A percentile compares a stretch with the other conserved stretches of the same genome.
Evolutionary conservation across 2,113 vertebrate genomes (phyloP).

Genomic region (Antechinus stuartii): DNA sequence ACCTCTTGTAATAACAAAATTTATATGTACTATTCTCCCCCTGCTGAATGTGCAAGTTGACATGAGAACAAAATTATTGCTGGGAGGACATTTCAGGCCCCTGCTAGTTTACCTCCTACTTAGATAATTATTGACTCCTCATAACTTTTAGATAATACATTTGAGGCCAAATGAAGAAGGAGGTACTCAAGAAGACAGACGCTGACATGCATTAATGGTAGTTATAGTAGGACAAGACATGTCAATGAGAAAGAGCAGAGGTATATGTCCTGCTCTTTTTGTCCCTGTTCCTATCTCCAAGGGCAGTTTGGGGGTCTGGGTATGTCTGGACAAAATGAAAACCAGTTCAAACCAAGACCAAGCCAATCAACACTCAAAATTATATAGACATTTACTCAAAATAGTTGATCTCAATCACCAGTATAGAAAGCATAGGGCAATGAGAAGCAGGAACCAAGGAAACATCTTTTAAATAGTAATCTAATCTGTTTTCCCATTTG

Average conservation of each 20-base stretch:
- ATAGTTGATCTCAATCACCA: background rate
- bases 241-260: background rate
- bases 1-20: background rate
- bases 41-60: background rate
- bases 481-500: background rate
- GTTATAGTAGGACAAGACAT: background rate
- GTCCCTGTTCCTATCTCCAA: background rate
- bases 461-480: background rate
- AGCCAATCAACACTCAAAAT: background rate
- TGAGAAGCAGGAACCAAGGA: background rate
- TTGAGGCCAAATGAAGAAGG: background rate
- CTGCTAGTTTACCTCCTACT: background rate
- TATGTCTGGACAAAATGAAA: background rate
- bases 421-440: background rate
- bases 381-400: background rate
- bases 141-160: background rate
- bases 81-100: background rate
- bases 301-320: background rate
- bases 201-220: background rate
- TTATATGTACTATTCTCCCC: background rate
- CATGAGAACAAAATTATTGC: background rate
- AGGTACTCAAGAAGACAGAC: background rate
- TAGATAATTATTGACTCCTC: background rate
- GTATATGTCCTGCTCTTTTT: background rate
- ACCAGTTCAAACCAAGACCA: background rate